A percentile compares a stretch with the other conserved stretches of the same genome.
phyloP scores from a whole-genome alignment of 2,888 invertebrate genomes.

The Harpalus rubripes region DNA sequence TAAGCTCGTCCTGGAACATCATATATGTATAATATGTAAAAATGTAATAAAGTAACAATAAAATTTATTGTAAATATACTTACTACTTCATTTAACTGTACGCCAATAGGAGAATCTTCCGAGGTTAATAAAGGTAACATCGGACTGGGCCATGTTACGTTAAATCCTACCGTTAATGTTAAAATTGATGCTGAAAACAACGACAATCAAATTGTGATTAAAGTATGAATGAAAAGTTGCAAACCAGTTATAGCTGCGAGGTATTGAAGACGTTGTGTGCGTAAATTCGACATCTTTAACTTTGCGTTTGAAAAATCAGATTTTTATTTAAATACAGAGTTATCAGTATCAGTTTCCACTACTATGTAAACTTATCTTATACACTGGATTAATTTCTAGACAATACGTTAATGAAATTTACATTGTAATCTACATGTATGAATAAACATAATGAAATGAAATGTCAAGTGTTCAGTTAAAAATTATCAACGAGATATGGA shows the following conservation, averaged over 20 bases:
- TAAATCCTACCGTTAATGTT: slow-evolving; percentile 75
- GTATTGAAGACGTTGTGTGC: slow-evolving; percentile 54
- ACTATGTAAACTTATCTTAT: neutral
- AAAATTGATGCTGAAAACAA: slow-evolving; percentile 55
- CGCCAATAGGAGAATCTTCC: slow-evolving; percentile 67
- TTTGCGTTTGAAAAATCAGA: neutral
- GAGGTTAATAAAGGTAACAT: slow-evolving; percentile 78
- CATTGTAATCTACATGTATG: neutral
- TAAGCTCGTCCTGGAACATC: too few species aligned
- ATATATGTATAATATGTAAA: too few species aligned
- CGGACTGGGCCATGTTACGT: slow-evolving; percentile 80
- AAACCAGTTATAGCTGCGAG: slow-evolving; percentile 63
- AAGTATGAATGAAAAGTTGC: neutral
- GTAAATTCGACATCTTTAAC: neutral
- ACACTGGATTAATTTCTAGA: neutral
- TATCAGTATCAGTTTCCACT: neutral
- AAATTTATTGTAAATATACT: too few species aligned
- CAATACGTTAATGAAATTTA: neutral
- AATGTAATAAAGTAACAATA: too few species aligned
- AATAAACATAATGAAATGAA: too few species aligned
- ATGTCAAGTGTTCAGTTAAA: too few species aligned
- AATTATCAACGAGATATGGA: too few species aligned
- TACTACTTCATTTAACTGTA: slow-evolving; percentile 58
- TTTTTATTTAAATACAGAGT: slow-evolving; percentile 22
- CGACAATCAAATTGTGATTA: neutral